Conservation (phyloP, 1,140 invertebrate species). For the Maniola jurtina region DNA sequence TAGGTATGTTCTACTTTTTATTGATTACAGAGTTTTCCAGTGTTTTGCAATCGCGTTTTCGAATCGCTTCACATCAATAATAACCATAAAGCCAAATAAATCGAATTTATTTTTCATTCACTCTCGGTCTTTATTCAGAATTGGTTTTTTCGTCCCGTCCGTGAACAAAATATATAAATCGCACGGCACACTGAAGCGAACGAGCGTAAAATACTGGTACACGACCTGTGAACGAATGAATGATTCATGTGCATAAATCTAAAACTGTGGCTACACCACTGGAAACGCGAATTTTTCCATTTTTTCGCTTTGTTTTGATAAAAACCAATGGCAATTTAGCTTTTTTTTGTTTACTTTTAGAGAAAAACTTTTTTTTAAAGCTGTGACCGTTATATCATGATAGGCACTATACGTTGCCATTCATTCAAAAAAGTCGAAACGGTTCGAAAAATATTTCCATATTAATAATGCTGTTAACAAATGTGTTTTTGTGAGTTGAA, state of each 20-base stretch:
- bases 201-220: slow-evolving; percentile 10
- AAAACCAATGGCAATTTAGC: slow-evolving; percentile 1
- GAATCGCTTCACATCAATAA: neutral
- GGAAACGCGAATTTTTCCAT: neutral
- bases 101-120: neutral
- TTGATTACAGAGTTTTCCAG: too few species aligned
- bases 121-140: neutral
- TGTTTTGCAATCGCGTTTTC: neutral
- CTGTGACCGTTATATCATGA: too few species aligned
- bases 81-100: neutral
- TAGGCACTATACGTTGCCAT: too few species aligned
- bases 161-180: slow-evolving; percentile 13
- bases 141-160: slow-evolving; percentile 2
- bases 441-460: too few species aligned
- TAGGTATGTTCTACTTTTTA: too few species aligned
- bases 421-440: too few species aligned
- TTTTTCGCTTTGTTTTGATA: neutral
- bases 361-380: neutral
- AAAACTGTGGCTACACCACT: slow-evolving; percentile 6
- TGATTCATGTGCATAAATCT: slow-evolving; percentile 15
- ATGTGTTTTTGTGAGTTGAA: too few species aligned
- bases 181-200: neutral
- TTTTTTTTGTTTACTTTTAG: neutral
- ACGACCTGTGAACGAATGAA: slow-evolving; percentile 14
- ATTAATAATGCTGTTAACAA: too few species aligned